Percentiles rank a stretch among this genome's conserved stretches.
phyloP scores from a whole-genome alignment of 1,140 invertebrate species.

The Diorhabda elongata region DNA sequence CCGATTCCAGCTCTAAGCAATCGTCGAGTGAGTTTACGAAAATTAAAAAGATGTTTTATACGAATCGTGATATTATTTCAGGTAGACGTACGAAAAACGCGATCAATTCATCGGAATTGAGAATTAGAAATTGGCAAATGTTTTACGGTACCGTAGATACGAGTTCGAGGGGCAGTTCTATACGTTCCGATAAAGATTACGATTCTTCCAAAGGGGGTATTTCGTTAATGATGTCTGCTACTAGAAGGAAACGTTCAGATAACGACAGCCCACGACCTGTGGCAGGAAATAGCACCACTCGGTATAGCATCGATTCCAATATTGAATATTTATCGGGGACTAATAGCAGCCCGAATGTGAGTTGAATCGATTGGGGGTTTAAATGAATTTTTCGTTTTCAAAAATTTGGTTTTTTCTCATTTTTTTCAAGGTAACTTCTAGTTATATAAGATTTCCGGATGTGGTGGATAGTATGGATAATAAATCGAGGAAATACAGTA shows the following conservation, averaged over 20 bases:
- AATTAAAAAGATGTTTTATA: background rate
- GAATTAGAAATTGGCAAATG: slow-evolving; percentile 32
- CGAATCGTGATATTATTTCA: background rate
- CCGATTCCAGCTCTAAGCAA: background rate
- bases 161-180: slow-evolving; percentile 18
- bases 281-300: background rate
- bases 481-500: background rate
- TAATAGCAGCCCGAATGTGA: background rate
- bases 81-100: background rate
- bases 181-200: background rate
- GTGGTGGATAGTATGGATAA: background rate
- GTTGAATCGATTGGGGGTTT: too few species aligned
- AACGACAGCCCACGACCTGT: background rate
- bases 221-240: background rate
- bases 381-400: too few species aligned
- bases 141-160: slow-evolving; percentile 32
- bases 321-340: slow-evolving; percentile 5
- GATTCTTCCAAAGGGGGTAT: slow-evolving; percentile 20
- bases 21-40: background rate
- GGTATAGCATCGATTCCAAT: slow-evolving; percentile 3
- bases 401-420: background rate
- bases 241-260: background rate
- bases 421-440: slow-evolving; percentile 8
- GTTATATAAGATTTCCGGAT: slow-evolving; percentile 10
- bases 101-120: slow-evolving; percentile 19